Conservation (phyloP, 2,113 vertebrate genomes). For the Centropus bengalensis region DNA sequence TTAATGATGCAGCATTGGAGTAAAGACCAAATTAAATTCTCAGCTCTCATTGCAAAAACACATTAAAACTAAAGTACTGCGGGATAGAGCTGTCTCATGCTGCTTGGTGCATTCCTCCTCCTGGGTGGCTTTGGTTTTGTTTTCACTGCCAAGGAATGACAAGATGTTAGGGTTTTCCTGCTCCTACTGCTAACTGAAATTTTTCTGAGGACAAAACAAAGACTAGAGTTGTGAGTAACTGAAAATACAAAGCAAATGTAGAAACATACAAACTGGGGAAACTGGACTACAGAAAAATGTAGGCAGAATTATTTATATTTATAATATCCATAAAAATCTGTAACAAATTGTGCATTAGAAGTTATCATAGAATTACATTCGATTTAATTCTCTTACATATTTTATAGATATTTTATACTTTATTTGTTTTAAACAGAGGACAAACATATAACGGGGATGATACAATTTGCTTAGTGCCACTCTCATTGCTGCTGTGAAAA, state of each 20-base stretch:
- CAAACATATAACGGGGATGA: no score
- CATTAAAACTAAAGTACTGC: not conserved
- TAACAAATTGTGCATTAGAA: no score
- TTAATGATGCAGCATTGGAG: not conserved
- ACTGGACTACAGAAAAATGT: not conserved
- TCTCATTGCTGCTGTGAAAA: no score
- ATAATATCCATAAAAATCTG: no score
- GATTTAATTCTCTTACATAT: no score
- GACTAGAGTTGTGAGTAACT: not conserved
- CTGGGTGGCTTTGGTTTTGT: not conserved
- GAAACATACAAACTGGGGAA: not conserved
- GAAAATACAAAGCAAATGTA: not conserved
- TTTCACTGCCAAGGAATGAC: not conserved
- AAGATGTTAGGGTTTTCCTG: not conserved
- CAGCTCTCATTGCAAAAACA: not conserved
- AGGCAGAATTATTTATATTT: no score
- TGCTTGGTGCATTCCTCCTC: not conserved
- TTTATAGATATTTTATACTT: no score
- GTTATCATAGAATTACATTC: no score
- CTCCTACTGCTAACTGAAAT: not conserved
- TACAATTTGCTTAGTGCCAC: no score
- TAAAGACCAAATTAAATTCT: constrained; percentile 23
- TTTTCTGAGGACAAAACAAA: not conserved
- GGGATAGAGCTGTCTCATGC: not conserved
- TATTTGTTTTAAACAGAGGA: no score